Evolutionary conservation across 2,113 vertebrate genomes (phyloP).

Genomic region (Canis aureus): DNA sequence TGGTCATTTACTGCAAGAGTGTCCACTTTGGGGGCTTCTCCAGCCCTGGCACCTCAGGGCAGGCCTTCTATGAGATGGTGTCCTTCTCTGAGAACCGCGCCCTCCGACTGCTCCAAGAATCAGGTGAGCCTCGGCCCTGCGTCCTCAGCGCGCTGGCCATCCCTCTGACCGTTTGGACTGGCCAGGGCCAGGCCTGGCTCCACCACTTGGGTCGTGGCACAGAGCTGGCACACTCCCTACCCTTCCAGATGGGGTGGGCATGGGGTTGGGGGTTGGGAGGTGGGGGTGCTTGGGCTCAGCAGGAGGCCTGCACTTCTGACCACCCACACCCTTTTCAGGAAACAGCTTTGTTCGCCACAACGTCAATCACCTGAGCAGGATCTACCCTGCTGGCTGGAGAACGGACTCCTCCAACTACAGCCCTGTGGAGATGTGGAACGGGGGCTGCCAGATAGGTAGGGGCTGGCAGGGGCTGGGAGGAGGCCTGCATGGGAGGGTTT

Average conservation of each 20-base stretch:
- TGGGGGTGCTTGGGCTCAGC: not conserved
- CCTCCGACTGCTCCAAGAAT: conserved; percentile 90
- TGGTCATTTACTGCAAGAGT: conserved; percentile 97
- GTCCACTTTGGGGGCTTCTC: conserved; percentile 95
- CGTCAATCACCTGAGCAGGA: conserved; percentile 93
- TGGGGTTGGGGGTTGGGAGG: fast-evolving
- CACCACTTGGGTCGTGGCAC: fast-evolving
- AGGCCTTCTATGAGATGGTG: conserved; percentile 94
- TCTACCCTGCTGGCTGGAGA: conserved; percentile 95
- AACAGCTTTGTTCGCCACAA: conserved; percentile 92
- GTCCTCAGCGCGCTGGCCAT: not conserved
- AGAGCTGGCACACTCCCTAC: not conserved
- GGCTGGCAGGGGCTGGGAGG: not conserved
- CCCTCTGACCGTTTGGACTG: not conserved
- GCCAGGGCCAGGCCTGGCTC: not conserved
- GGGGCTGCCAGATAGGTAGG: conserved; percentile 96
- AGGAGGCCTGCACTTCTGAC: not conserved
- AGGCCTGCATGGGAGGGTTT: not conserved
- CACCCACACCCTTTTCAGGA: conserved; percentile 78
- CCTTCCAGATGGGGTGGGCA: not conserved
- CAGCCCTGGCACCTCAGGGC: conserved; percentile 84
- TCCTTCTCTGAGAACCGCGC: conserved; percentile 95
- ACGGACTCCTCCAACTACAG: conserved; percentile 98
- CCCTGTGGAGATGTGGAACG: conserved; percentile 95
- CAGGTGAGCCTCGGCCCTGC: conserved; percentile 86